Evolutionary conservation across 2,888 invertebrate genomes (phyloP), one percentile per base, ranked within the genome.

Genomic region (Torymus tubicola): DNA sequence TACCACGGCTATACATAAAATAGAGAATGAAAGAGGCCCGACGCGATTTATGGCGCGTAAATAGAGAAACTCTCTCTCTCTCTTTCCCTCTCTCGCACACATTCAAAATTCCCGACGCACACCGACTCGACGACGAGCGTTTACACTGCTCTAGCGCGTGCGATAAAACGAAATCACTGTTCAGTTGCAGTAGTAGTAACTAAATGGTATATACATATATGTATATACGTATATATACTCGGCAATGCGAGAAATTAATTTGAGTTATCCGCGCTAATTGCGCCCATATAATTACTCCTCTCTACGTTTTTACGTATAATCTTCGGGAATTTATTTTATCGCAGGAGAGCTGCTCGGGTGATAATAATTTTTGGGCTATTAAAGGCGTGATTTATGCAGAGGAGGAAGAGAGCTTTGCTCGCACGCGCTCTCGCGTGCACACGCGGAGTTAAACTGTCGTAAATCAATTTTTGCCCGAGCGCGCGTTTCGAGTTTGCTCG

Each of bases 1-100:
- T 16, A 24, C 55, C n/a, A n/a, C 18, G 58, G n/a, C 42, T 57
- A 14, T 18, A 60, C 71, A 18, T 58, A 58, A 71, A 58, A 68
- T 50, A 50, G 55, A 68, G 65, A 18, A 65, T 31, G 21, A 69
- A 18, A 58, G 13, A 65, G 21, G 31, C 65, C n/a, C 18, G 24
- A 24, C 10, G 24, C 60, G 78, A 78, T 78, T 78, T 71, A 78
- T 78, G 50, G 71, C 78, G 78, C 71, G 78, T 71, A 71, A 78
- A 78, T 78, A 65, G 71, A 71, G 71, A 78, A 78, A 78, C 61
- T 21, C 24, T n/a, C 50, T n/a, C n/a, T n/a, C n/a, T n/a, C n/a
- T n/a, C n/a, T n/a, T n/a, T n/a, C n/a, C n/a, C n/a, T n/a, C n/a
- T n/a, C n/a, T n/a, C n/a, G n/a, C n/a, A n/a, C n/a, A 57, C 64